Conservation (phyloP, 2,888 invertebrate species). For the Nomada goodeniana region DNA sequence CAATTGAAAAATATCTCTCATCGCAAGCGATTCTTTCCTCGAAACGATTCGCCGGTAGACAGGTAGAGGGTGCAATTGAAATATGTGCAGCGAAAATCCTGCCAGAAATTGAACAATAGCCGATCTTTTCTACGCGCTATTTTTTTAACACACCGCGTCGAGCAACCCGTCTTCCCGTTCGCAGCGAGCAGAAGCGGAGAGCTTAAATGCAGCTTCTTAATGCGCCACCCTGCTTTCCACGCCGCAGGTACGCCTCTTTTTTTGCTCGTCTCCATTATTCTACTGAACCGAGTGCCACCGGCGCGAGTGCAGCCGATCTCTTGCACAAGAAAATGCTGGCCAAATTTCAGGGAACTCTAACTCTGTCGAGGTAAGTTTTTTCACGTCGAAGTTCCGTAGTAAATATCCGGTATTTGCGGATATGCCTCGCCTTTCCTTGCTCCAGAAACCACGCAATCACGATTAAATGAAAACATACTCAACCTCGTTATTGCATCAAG, state of each 20-base stretch:
- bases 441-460: background rate
- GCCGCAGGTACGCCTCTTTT: background rate
- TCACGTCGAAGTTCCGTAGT: background rate
- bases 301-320: background rate
- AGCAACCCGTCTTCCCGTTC: conserved; percentile 31
- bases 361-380: conserved; percentile 21
- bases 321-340: conserved; percentile 30
- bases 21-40: background rate
- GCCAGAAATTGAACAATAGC: background rate
- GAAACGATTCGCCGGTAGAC: background rate
- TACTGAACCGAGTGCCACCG: background rate
- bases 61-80: no score
- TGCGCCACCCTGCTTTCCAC: conserved; percentile 28
- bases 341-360: conserved; percentile 9
- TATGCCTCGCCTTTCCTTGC: background rate
- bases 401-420: background rate
- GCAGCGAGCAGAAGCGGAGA: conserved; percentile 19
- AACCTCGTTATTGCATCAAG: background rate
- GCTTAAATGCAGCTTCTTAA: conserved; percentile 46
- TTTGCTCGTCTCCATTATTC: conserved; percentile 24
- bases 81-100: background rate
- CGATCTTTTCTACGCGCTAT: background rate
- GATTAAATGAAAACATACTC: conserved; percentile 4
- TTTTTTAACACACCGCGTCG: background rate
- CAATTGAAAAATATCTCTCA: conserved; percentile 4